Conservation (phyloP, 2,113 vertebrate species). For the Cettia cetti region DNA sequence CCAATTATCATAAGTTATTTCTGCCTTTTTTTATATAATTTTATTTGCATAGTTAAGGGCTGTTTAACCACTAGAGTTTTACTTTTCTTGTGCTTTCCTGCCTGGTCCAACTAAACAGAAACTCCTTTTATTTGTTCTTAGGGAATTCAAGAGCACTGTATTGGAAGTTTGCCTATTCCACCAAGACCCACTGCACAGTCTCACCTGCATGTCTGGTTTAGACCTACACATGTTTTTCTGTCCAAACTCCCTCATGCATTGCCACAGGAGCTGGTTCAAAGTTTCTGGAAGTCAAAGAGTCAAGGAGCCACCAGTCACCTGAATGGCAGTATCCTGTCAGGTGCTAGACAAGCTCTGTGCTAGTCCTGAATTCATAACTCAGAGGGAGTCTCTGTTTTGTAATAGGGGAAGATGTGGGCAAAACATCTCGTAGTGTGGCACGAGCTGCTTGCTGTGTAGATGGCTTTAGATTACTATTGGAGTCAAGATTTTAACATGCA, state of each 20-base stretch:
- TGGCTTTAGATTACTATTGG: not conserved
- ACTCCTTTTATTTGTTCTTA: not conserved
- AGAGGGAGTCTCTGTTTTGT: not conserved
- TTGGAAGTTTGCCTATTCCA: not conserved
- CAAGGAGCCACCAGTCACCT: not conserved
- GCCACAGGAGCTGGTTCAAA: not conserved
- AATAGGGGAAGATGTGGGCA: not conserved
- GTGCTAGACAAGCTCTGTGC: not conserved
- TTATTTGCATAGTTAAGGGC: not conserved
- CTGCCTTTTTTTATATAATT: not conserved
- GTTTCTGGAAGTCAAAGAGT: not conserved
- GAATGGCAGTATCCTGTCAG: not conserved
- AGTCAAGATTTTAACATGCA: not conserved
- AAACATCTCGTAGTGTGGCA: not conserved
- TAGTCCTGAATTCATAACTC: not conserved
- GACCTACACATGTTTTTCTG: not conserved
- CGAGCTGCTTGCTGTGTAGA: not conserved
- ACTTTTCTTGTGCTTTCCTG: not conserved
- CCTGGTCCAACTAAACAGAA: not conserved
- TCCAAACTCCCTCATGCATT: not conserved
- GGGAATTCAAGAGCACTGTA: not conserved
- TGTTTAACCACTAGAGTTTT: not conserved
- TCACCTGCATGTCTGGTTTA: not conserved
- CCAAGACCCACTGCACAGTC: fast-evolving
- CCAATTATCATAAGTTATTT: not conserved